These are phyloP conservation scores for Zingel zingel DNA, from an alignment of 2,113 vertebrate species.

Conservation along the genomic window DNA sequence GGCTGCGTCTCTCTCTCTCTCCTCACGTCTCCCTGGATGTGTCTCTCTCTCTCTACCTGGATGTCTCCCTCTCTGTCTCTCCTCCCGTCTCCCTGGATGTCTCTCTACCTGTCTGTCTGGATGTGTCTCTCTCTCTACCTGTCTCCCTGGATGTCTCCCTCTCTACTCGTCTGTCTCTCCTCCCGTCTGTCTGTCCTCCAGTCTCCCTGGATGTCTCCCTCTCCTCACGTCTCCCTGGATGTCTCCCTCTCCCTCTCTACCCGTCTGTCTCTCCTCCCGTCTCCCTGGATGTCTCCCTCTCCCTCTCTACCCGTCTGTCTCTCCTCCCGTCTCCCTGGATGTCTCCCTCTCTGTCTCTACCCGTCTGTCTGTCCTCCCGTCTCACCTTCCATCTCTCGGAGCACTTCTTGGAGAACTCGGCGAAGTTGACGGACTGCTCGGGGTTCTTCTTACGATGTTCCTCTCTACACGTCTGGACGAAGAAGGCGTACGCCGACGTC, in stretches of 20 bases:
- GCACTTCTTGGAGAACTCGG: slow-evolving; percentile 96
- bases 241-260: too few species aligned
- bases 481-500: slow-evolving; percentile 96
- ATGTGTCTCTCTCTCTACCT: not conserved
- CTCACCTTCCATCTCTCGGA: slow-evolving; percentile 95
- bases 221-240: slow-evolving; percentile 92
- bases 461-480: slow-evolving; percentile 94
- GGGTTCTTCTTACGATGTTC: slow-evolving; percentile 96
- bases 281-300: not conserved
- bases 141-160: too few species aligned
- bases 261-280: accelerated
- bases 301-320: not conserved
- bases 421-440: slow-evolving; percentile 92
- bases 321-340: slow-evolving; percentile 92
- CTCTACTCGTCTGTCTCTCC: not conserved
- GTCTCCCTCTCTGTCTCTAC: too few species aligned
- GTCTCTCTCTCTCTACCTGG: not conserved
- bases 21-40: not conserved
- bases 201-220: not conserved
- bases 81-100: not conserved
- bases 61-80: not conserved
- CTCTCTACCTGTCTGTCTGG: too few species aligned
- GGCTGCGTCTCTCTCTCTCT: not conserved
- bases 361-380: not conserved
- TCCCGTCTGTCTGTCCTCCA: too few species aligned